Evolutionary conservation across 2,888 invertebrate species (phyloP).

Genomic region (Lysandra coridon): DNA sequence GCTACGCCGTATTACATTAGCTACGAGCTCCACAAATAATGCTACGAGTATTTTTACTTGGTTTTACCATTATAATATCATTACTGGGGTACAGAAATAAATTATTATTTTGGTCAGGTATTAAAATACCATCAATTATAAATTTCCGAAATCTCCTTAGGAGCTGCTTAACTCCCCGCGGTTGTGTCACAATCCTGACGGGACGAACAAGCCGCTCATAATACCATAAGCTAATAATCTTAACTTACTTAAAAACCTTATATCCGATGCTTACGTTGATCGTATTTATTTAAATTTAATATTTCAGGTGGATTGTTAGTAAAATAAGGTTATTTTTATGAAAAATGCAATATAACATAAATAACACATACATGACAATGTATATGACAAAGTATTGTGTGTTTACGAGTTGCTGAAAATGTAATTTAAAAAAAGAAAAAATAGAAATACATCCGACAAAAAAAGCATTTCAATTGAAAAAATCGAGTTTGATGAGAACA

Average conservation of each 20-base stretch:
- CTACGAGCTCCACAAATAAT: not conserved
- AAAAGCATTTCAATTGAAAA: too few species aligned
- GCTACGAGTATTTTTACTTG: not conserved
- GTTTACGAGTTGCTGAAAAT: too few species aligned
- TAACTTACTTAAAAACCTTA: slow-evolving; percentile 81
- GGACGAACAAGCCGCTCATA: slow-evolving; percentile 75
- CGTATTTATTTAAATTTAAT: slow-evolving; percentile 60
- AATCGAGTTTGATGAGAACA: too few species aligned
- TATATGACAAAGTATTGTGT: too few species aligned
- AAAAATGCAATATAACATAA: too few species aligned
- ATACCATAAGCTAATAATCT: slow-evolving; percentile 80
- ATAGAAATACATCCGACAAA: too few species aligned
- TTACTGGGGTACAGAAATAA: not conserved
- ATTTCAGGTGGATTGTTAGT: not conserved
- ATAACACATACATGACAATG: too few species aligned
- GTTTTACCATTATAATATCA: not conserved
- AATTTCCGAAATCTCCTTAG: slow-evolving; percentile 46
- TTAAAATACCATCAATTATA: slow-evolving; percentile 10
- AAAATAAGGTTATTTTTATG: not conserved
- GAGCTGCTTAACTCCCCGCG: slow-evolving; percentile 72
- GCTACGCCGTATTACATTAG: not conserved
- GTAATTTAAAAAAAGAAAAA: too few species aligned
- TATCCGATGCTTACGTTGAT: slow-evolving; percentile 77
- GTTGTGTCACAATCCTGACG: slow-evolving; percentile 78
- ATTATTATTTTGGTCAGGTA: not conserved